These are phyloP conservation scores for Linepithema humile DNA, from an alignment of 1,140 invertebrate species.

Conservation along the genomic window DNA sequence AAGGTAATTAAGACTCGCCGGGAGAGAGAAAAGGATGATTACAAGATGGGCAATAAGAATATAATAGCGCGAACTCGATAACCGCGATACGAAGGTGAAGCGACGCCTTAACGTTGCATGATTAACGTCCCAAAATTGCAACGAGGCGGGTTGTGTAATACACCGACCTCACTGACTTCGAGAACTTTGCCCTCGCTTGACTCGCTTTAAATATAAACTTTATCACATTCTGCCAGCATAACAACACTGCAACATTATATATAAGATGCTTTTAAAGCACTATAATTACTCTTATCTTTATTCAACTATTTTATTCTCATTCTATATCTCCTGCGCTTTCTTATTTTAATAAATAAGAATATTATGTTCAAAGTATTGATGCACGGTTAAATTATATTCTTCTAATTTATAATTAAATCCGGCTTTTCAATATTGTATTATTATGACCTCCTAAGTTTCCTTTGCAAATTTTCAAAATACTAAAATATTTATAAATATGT, in stretches of 20 bases:
- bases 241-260: not conserved
- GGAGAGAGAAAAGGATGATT: constrained; percentile 52
- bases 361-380: too few species aligned
- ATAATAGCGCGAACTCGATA: constrained; percentile 57
- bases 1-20: constrained; percentile 51
- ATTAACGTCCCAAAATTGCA: constrained; percentile 53
- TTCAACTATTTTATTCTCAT: not conserved
- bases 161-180: constrained; percentile 35
- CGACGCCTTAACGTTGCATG: constrained; percentile 49
- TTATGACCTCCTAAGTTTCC: too few species aligned
- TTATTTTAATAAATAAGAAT: too few species aligned
- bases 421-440: too few species aligned
- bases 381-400: too few species aligned
- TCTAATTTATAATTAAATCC: too few species aligned
- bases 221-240: constrained; percentile 6
- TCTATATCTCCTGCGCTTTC: too few species aligned
- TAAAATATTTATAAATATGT: too few species aligned
- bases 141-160: constrained; percentile 19
- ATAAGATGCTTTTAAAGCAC: not conserved
- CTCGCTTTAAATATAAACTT: constrained; percentile 44
- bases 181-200: constrained; percentile 37
- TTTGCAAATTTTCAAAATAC: too few species aligned
- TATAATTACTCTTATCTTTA: not conserved
- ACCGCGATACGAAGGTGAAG: constrained; percentile 45
- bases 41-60: constrained; percentile 45